These are phyloP conservation scores for Drosophila teissieri DNA, from an alignment of 1,140 invertebrate species.

Conservation along the genomic window DNA sequence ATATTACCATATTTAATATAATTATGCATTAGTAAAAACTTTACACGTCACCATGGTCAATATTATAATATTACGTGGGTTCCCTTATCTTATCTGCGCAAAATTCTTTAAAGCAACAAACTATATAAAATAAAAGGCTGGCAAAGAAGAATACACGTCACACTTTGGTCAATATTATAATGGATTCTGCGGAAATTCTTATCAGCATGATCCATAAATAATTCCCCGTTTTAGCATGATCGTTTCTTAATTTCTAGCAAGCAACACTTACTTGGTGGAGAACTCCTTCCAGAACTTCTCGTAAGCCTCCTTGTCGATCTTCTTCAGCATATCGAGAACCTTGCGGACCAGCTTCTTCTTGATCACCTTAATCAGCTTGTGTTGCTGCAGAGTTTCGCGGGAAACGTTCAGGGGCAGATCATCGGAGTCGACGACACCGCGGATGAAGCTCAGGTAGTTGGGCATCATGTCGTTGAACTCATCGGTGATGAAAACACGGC, in stretches of 20 bases:
- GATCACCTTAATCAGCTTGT: conserved; percentile 99
- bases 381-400: conserved; percentile 98
- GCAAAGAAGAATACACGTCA: neutral
- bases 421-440: conserved; percentile 99
- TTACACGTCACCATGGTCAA: neutral
- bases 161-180: neutral
- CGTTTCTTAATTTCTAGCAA: too few relatives aligned
- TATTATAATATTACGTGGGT: neutral
- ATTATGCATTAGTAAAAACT: too few relatives aligned
- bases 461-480: conserved; percentile 99
- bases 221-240: neutral
- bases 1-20: too few relatives aligned
- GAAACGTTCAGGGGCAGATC: conserved; percentile 99
- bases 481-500: conserved; percentile 99
- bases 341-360: conserved; percentile 99
- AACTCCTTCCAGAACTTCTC: conserved; percentile 99
- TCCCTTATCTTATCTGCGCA: neutral
- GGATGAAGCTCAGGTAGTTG: conserved; percentile 97
- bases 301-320: conserved; percentile 96
- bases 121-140: too few relatives aligned
- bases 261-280: conserved; percentile 94
- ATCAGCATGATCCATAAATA: neutral
- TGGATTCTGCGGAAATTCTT: neutral
- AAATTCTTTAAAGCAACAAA: too few relatives aligned
- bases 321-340: conserved; percentile 99